Evolutionary conservation across 2,888 invertebrate genomes (phyloP).

Genomic region (Eurois occulta): DNA sequence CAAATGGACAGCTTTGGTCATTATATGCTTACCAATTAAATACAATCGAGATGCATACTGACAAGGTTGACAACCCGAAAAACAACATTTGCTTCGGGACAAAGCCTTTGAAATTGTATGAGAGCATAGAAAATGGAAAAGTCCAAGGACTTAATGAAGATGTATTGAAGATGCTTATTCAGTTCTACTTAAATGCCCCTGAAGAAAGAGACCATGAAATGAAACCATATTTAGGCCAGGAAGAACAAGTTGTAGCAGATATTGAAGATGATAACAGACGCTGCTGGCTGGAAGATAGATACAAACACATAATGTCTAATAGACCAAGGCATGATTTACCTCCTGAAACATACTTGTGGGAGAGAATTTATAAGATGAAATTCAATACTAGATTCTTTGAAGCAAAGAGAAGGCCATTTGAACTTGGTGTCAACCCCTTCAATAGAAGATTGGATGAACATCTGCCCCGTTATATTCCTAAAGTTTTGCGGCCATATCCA

Average conservation of each 20-base stretch:
- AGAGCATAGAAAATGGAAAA: constrained; percentile 93
- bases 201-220: constrained; percentile 91
- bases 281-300: constrained; percentile 92
- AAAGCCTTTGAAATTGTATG: constrained; percentile 93
- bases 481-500: constrained; percentile 91
- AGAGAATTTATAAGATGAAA: constrained; percentile 94
- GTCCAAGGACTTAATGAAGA: constrained; percentile 95
- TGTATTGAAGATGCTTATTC: constrained; percentile 93
- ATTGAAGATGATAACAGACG: constrained; percentile 93
- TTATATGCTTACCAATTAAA: constrained; percentile 98
- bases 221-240: constrained; percentile 93
- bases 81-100: constrained; percentile 96
- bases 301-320: constrained; percentile 93
- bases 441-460: constrained; percentile 93
- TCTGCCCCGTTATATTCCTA: constrained; percentile 93
- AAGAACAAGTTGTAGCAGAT: constrained; percentile 91
- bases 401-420: constrained; percentile 93
- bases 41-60: constrained; percentile 93
- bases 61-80: constrained; percentile 91
- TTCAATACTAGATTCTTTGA: constrained; percentile 93
- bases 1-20: constrained; percentile 96
- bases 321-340: constrained; percentile 91
- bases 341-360: constrained; percentile 95
- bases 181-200: constrained; percentile 94
- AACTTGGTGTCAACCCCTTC: constrained; percentile 91